phyloP scores from a whole-genome alignment of 92 coral and sea anemone genomes.

The Siderastrea radians region DNA sequence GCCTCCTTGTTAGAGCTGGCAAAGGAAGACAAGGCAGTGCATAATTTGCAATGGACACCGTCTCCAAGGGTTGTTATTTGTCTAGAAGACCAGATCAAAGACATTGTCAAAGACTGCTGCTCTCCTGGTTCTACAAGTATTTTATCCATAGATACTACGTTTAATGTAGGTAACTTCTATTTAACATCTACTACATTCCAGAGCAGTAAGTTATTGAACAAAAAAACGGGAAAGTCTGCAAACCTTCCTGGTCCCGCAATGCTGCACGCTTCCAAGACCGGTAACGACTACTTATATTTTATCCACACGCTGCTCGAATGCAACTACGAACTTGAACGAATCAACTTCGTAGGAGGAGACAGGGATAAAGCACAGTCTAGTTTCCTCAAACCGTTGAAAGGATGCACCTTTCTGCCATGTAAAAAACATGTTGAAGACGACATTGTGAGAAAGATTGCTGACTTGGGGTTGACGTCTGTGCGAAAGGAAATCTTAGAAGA shows the following conservation, averaged over 20 bases:
- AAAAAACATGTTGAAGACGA: conserved; percentile 72
- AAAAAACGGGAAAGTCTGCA: conserved; percentile 42
- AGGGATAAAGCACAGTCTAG: conserved; percentile 64
- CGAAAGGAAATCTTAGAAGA: conserved; percentile 48
- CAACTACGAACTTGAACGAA: conserved; percentile 36
- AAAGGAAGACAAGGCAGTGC: conserved; percentile 33
- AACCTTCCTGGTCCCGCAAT: conserved; percentile 48
- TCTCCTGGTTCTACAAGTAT: conserved; percentile 41
- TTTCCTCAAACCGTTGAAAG: conserved; percentile 51
- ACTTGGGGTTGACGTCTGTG: conserved; percentile 39
- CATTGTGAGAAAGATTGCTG: conserved; percentile 47
- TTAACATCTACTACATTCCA: conserved; percentile 28
- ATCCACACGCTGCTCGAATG: conserved; percentile 66
- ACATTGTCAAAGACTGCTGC: conserved; percentile 58
- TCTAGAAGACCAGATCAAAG: conserved; percentile 32
- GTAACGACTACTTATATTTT: conserved; percentile 49
- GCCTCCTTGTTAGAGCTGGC: conserved; percentile 26
- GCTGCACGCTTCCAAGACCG: conserved; percentile 27
- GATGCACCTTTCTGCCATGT: conserved; percentile 67
- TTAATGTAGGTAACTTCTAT: conserved; percentile 38
- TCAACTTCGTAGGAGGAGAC: conserved; percentile 65
- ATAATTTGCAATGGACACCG: conserved; percentile 65
- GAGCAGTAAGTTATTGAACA: conserved; percentile 10
- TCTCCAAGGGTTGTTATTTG: conserved; percentile 55
- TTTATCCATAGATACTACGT: conserved; percentile 49